These are phyloP conservation scores for Malurus cyaneus DNA, from an alignment of 2,113 vertebrate genomes.

Conservation along the genomic window DNA sequence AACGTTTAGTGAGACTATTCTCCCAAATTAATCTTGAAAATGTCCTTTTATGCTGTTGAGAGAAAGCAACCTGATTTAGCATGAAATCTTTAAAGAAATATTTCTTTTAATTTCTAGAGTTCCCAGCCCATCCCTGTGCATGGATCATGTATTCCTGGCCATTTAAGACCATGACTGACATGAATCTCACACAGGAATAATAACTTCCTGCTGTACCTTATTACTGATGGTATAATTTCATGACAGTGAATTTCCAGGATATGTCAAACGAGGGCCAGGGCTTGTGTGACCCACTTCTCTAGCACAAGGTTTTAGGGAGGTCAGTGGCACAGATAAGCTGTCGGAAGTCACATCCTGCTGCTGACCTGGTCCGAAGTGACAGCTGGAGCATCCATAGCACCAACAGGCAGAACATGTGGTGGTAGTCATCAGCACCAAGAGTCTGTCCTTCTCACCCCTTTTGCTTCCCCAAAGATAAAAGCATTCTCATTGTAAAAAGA, in stretches of 20 bases:
- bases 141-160: neutral
- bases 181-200: neutral
- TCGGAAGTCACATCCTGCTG: neutral
- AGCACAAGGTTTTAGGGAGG: neutral
- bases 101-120: neutral
- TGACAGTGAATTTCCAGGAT: accelerated
- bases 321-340: neutral
- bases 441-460: neutral
- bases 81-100: neutral
- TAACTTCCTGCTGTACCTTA: neutral
- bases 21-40: neutral
- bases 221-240: neutral
- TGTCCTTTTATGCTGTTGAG: neutral
- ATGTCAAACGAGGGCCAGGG: neutral
- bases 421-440: neutral
- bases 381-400: neutral
- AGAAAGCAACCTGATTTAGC: neutral
- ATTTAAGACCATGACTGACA: neutral
- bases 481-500: neutral
- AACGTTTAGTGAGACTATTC: neutral
- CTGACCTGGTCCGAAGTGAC: neutral
- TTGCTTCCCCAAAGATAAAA: neutral
- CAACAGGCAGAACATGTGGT: neutral
- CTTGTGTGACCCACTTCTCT: neutral
- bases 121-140: neutral